Conservation (phyloP, 1,140 invertebrate genomes). For the Myzus persicae region DNA sequence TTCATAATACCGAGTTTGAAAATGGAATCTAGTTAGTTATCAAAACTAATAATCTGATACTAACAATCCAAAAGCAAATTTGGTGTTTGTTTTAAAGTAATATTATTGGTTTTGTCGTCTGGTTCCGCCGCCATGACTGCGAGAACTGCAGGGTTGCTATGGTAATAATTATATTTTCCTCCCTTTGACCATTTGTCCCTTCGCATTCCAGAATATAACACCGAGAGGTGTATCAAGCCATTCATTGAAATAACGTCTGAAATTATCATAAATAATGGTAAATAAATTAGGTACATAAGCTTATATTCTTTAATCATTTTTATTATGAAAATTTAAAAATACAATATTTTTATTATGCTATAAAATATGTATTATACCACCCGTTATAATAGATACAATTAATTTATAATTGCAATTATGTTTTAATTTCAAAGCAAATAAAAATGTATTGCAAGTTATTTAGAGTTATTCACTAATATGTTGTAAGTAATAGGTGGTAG, state of each 20-base stretch:
- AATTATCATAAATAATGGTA: conserved; percentile 48
- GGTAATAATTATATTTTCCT: conserved; percentile 58
- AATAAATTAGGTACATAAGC: not conserved
- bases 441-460: not conserved
- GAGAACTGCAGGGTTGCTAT: conserved; percentile 53
- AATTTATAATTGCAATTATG: not conserved
- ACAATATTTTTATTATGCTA: not conserved
- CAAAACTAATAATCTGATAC: conserved; percentile 51
- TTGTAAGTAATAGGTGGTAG: not conserved
- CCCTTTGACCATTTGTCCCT: conserved; percentile 54
- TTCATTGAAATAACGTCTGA: conserved; percentile 28
- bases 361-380: not conserved
- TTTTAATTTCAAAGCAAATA: not conserved
- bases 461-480: not conserved
- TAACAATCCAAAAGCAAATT: conserved; percentile 46
- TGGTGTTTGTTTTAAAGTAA: conserved; percentile 57
- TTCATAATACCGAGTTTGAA: conserved; percentile 48
- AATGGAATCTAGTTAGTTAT: conserved; percentile 55
- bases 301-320: conserved; percentile 23
- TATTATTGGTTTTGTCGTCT: conserved; percentile 57
- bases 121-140: conserved; percentile 51
- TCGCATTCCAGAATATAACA: conserved; percentile 40
- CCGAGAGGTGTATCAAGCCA: conserved; percentile 43
- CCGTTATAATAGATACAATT: not conserved
- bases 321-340: not conserved